phyloP scores from a whole-genome alignment of 1,140 invertebrate species.

The Ectropis grisescens region DNA sequence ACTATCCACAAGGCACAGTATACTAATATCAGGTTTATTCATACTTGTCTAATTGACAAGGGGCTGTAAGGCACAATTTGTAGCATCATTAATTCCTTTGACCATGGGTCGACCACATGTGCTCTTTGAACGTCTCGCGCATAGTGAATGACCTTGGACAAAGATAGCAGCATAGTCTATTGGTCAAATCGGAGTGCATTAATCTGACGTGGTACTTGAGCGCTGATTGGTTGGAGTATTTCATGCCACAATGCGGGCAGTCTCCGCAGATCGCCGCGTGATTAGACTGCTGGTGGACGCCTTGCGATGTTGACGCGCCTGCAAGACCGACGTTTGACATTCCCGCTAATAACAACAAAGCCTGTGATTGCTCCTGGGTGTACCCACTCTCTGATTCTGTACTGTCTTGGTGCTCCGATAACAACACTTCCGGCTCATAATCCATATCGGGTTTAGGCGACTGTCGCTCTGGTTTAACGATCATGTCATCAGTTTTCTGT shows the following conservation, averaged over 20 bases:
- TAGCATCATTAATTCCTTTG: slow-evolving; percentile 69
- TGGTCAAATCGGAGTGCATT: slow-evolving; percentile 76
- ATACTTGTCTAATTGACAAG: slow-evolving; percentile 9
- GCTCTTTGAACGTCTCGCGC: slow-evolving; percentile 75
- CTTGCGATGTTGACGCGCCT: slow-evolving; percentile 49
- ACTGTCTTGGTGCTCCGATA: slow-evolving; percentile 57
- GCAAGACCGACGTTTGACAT: slow-evolving; percentile 41
- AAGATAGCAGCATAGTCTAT: slow-evolving; percentile 75
- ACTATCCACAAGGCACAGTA: no score
- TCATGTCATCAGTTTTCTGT: slow-evolving; percentile 36
- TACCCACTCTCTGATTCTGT: slow-evolving; percentile 40
- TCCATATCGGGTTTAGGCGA: slow-evolving; percentile 59
- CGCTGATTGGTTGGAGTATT: slow-evolving; percentile 76
- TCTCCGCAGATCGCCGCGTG: slow-evolving; percentile 74
- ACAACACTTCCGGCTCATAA: slow-evolving; percentile 61
- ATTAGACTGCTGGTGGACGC: slow-evolving; percentile 54
- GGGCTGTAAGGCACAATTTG: slow-evolving; percentile 29
- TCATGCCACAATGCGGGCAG: slow-evolving; percentile 77
- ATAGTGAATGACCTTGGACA: slow-evolving; percentile 76
- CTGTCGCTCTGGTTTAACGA: slow-evolving; percentile 57
- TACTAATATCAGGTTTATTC: no score
- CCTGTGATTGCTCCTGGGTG: slow-evolving; percentile 48
- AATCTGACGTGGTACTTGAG: slow-evolving; percentile 78
- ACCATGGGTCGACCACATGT: slow-evolving; percentile 76
- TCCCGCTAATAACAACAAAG: slow-evolving; percentile 44